These are phyloP conservation scores for Meleagris gallopavo DNA, from an alignment of 2,113 vertebrate genomes.

Conservation along the genomic window DNA sequence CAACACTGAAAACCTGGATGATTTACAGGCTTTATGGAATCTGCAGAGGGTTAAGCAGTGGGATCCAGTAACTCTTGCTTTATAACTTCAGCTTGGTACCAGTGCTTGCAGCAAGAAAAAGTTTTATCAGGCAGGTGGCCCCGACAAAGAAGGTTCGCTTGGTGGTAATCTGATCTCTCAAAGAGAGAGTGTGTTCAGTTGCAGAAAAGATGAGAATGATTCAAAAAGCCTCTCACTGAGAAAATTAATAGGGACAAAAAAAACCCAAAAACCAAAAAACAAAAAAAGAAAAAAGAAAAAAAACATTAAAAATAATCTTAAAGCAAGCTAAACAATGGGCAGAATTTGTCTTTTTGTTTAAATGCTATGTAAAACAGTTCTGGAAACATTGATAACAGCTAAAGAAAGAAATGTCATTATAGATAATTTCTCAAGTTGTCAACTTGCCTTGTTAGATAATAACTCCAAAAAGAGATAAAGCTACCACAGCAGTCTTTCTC, in stretches of 20 bases:
- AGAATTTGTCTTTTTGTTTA: not conserved
- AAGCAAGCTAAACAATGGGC: not conserved
- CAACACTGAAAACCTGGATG: not conserved
- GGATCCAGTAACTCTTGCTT: not conserved
- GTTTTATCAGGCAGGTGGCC: constrained; percentile 57
- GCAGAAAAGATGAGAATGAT: constrained; percentile 28
- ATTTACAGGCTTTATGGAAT: constrained; percentile 5
- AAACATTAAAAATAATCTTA: not conserved
- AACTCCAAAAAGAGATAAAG: not conserved
- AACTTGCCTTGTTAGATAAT: not conserved
- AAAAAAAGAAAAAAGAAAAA: too few species aligned
- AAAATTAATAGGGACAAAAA: constrained; percentile 10
- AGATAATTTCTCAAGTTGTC: not conserved
- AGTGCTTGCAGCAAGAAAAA: not conserved
- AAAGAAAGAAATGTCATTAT: not conserved
- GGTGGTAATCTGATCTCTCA: constrained; percentile 70
- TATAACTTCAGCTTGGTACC: not conserved
- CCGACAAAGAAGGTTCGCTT: constrained; percentile 62
- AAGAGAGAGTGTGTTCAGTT: constrained; percentile 50
- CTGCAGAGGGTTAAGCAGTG: not conserved
- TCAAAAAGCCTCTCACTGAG: not conserved
- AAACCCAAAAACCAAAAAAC: not conserved
- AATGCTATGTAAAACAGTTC: not conserved
- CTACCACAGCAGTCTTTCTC: not conserved
- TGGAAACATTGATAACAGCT: not conserved